Evolutionary conservation across 2,113 vertebrate genomes (phyloP), one percentile per base, ranked within the genome.

Genomic region (Puffinus mauretanicus): DNA sequence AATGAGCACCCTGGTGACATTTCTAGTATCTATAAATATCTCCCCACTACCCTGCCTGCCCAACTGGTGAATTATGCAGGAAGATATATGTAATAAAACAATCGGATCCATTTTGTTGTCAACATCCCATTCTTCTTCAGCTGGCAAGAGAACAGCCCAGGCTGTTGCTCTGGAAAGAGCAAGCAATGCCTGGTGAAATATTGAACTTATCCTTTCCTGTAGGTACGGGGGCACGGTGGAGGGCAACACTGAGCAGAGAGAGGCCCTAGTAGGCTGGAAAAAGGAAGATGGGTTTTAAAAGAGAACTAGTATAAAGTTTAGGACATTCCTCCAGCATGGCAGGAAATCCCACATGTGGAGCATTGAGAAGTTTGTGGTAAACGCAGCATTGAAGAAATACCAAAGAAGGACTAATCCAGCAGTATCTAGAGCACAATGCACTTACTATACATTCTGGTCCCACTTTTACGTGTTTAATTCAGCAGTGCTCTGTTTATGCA

Each of bases 1-100:
- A 82, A 95, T 93, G 89, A 94, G 91, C 69, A 89, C 88, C 89
- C 73, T 72, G 49, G 77, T 96, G 97, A 94, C 93, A 97, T 96
- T 97, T 96, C 95, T 85, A 93, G 83, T 91, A 92, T 89, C 96
- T 91, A 95, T 97, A 97, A 97, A 96, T 97, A 97, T 79, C 89
- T 93, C 77, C 86, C 65, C 75, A 82, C 88, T 67, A 76, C 81
- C 84, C 73, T 94, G 91, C 91, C 91, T 92, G 66, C 84, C 91
- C 54, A 94, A 82, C 58, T 94, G 77, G 81, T 95, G 93, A 96
- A 91, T 96, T 97, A 97, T 93, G 95, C 93, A 97, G 89, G 86
- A 49, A 95, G 95, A 92, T 94, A 91, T 89, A 92, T 85, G 91
- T 85, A 95, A 97, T 93, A 94, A 97, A 96, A 91, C 86, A 95